Percentiles rank a stretch among this genome's conserved stretches.
Evolutionary conservation across 2,888 invertebrate genomes (phyloP).

Genomic region (Halictus ligatus): DNA sequence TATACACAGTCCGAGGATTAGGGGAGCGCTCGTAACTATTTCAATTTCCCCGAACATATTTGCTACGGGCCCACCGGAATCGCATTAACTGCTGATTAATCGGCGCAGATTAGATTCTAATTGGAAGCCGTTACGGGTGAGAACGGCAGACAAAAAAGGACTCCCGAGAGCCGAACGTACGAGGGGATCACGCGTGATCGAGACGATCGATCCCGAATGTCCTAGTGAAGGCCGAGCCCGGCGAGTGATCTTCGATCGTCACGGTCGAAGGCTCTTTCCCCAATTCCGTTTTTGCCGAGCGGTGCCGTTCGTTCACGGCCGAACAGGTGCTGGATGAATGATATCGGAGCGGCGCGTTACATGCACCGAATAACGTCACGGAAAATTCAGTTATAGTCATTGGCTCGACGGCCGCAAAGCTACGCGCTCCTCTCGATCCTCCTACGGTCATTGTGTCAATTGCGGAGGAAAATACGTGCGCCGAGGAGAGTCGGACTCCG

Average conservation of each 20-base stretch:
- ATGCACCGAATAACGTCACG: conserved; percentile 56
- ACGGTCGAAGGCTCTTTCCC: conserved; percentile 61
- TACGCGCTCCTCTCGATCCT: conserved; percentile 1
- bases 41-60: background rate
- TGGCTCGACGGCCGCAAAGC: conserved; percentile 17
- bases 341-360: conserved; percentile 51
- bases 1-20: background rate
- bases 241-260: conserved; percentile 56
- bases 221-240: conserved; percentile 64
- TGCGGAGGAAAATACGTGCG: background rate
- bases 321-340: conserved; percentile 68
- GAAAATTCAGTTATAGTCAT: conserved; percentile 50
- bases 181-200: background rate
- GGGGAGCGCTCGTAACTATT: background rate
- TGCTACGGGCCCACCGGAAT: conserved; percentile 9
- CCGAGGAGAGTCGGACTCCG: no score
- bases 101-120: conserved; percentile 10
- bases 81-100: conserved; percentile 24
- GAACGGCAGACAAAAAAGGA: background rate
- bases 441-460: background rate
- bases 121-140: conserved; percentile 13
- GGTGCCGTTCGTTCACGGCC: conserved; percentile 58
- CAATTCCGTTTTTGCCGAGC: conserved; percentile 68
- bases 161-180: background rate
- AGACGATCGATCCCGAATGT: conserved; percentile 22